Base-by-base conservation (phyloP, 2,113 vertebrate species). In the Ciconia maguari region DNA sequence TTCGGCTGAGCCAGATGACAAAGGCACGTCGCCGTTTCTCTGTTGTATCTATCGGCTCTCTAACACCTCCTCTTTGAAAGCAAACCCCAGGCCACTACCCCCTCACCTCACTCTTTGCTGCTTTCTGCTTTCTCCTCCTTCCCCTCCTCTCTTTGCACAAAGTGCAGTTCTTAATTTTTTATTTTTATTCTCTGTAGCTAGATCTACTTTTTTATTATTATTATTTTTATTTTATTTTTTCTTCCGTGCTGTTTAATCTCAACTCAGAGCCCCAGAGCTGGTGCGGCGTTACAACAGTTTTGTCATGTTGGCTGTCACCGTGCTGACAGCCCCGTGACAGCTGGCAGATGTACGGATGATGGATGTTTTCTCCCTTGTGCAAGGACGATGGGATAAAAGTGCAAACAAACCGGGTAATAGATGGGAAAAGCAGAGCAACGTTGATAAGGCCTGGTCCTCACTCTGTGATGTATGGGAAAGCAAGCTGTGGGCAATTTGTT, bases 371-470 rank as follows among this genome's bases (percentile, higher is more conserved):
- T 97, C 94, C 97, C 98, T 98, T 93, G 98, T 98, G 98, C 99
- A 99, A 99, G 99, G 99, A 99, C 98, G 95, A 97, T 94, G 97
- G 99, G 99, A 99, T 99, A 99, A 99, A 98, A 99, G 98, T 98
- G 98, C 99, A 99, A 99, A 99, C 98, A 99, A 99, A 99, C 98
- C 97, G 95, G 97, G 98, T 99, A 99, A 99, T 99, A 99, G 99
- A 99, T 99, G 99, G 98, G 98, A 98, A 98, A 97, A 98, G 98
- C 98, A 98, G 98, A 98, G 98, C 94, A 94, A 97, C 75, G 90
- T 98, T 98, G 98, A 98, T 99, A 98, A 98, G 98, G 98, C 98
- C 97, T 82, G 94, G 98, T 98, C 97, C 97, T 96, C 89, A 90
- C 97, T 95, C 97, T 94, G 98, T 99, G 99, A 99, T 99, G 99